Evolutionary conservation across 2,888 invertebrate species (phyloP), one percentile per base, ranked within the genome.

Genomic region (Dyspetes luteomarginatus): DNA sequence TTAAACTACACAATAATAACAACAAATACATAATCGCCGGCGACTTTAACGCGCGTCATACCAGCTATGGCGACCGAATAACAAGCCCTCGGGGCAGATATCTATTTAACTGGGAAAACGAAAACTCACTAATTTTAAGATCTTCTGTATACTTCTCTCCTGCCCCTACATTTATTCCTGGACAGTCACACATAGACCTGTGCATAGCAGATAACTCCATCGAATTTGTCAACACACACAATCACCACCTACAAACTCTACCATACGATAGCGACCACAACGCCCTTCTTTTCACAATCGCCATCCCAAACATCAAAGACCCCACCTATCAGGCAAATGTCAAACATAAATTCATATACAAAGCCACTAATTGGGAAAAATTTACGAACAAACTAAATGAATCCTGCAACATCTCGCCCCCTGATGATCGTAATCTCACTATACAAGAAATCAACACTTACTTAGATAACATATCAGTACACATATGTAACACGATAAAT

Each of bases 211-310:
- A 82, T 12, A 9, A 36, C 19, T 5, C 28, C n/a, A 19, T 74
- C 2, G 3, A 19, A 1, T 12, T 73, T 7, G n/a, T 28, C 1
- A 28, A 58, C 2, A 0, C 4, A 0, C 7, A 26, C 1, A 80
- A 48, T 19, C 7, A 48, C 1, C n/a, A 9, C 2, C n/a, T 68
- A 0, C 26, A 60, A 9, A 80, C 64, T 4, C 3, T 62, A 5
- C 36, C 69, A 0, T 80, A 56, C 55, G 75, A 80, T 15, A 80
- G 75, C 12, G 79, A 80, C 48, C 79, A 80, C 36, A 69, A 56
- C 2, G 74, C 65, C 2, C 9, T 74, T 2, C 19, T 30, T 7
- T 19, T 78, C 22, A 22, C 1, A 3, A 36, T 55, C 0, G 9
- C 3, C 0, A 5, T 65, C n/a, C 52, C 24, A 4, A 12, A 62